Percentiles rank a stretch among this genome's conserved stretches.
Evolutionary conservation across 2,888 invertebrate species (phyloP).

Genomic region (Eretmocerus hayati): DNA sequence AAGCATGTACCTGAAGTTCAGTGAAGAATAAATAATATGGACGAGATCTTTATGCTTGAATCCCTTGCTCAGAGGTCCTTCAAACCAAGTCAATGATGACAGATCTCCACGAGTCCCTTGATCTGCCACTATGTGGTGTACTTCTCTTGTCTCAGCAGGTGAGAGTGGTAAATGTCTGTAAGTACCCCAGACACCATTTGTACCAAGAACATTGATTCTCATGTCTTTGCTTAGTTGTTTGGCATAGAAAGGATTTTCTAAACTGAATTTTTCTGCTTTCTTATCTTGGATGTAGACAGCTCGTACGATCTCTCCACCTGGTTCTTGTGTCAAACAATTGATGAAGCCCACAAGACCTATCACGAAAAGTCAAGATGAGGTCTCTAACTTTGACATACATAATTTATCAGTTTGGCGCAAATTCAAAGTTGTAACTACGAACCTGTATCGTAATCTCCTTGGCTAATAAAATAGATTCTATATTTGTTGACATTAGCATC

Average conservation of each 20-base stretch:
- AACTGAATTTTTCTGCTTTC: conserved; percentile 60
- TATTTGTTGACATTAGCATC: conserved; percentile 47
- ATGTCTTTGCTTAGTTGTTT: conserved; percentile 66
- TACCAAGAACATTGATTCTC: conserved; percentile 63
- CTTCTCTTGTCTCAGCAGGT: conserved; percentile 46
- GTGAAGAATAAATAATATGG: too few relatives aligned
- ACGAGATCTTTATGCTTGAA: too few relatives aligned
- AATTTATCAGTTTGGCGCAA: background rate
- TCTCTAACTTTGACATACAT: background rate
- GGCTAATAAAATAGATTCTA: conserved; percentile 60
- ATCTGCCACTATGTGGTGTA: conserved; percentile 70
- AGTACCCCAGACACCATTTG: conserved; percentile 63
- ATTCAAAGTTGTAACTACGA: background rate
- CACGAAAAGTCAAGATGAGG: background rate
- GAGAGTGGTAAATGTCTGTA: conserved; percentile 71
- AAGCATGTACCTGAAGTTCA: too few relatives aligned
- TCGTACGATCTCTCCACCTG: conserved; percentile 55
- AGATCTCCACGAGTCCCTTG: conserved; percentile 76
- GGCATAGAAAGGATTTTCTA: conserved; percentile 58
- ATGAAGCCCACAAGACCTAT: conserved; percentile 78
- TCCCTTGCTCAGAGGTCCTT: too few relatives aligned
- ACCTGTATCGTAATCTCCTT: conserved; percentile 57
- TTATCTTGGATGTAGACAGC: conserved; percentile 57
- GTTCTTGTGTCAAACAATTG: conserved; percentile 78
- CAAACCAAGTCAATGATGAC: conserved; percentile 74